Percentiles rank a stretch among this genome's conserved stretches.
These are phyloP conservation scores for Falco novaeseelandiae DNA, from an alignment of 2,797 vertebrate genomes.

Conservation along the genomic window DNA sequence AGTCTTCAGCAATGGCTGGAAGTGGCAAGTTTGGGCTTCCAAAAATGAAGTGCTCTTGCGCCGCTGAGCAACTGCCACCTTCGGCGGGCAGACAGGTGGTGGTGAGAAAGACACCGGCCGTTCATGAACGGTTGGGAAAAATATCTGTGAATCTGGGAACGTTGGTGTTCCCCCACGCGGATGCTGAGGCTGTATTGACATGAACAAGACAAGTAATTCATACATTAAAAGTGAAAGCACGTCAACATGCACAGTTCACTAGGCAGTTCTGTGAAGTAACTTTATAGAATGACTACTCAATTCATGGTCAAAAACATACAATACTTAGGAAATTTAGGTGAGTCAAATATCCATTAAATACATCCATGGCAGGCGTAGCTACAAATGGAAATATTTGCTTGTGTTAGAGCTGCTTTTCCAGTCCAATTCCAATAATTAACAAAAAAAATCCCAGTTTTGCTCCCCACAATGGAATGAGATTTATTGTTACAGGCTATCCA, in stretches of 20 bases:
- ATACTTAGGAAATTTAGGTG: slow-evolving; percentile 72
- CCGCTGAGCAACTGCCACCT: slow-evolving; percentile 89
- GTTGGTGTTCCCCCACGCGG: slow-evolving; percentile 88
- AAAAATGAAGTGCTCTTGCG: slow-evolving; percentile 98
- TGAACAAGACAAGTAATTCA: slow-evolving; percentile 92
- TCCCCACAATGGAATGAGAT: background rate
- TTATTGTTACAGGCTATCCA: background rate
- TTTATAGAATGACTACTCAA: slow-evolving; percentile 74
- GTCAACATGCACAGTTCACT: slow-evolving; percentile 78
- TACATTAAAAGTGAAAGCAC: slow-evolving; percentile 86
- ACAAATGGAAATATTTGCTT: slow-evolving; percentile 68
- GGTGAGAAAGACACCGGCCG: slow-evolving; percentile 96
- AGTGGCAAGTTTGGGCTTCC: slow-evolving; percentile 93
- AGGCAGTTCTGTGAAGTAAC: slow-evolving; percentile 75
- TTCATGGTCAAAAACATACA: slow-evolving; percentile 75
- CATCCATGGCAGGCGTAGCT: slow-evolving; percentile 72
- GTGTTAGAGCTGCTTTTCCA: slow-evolving; percentile 75
- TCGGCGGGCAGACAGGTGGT: slow-evolving; percentile 88
- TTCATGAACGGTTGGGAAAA: slow-evolving; percentile 93
- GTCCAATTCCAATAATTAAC: background rate
- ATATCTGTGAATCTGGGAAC: slow-evolving; percentile 88
- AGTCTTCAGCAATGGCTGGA: slow-evolving; percentile 89
- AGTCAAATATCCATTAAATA: slow-evolving; percentile 82
- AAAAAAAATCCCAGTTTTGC: background rate
- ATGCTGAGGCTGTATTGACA: slow-evolving; percentile 95